Conservation (phyloP, 2,797 vertebrate genomes). For the Mormyrus proboscirostris region DNA sequence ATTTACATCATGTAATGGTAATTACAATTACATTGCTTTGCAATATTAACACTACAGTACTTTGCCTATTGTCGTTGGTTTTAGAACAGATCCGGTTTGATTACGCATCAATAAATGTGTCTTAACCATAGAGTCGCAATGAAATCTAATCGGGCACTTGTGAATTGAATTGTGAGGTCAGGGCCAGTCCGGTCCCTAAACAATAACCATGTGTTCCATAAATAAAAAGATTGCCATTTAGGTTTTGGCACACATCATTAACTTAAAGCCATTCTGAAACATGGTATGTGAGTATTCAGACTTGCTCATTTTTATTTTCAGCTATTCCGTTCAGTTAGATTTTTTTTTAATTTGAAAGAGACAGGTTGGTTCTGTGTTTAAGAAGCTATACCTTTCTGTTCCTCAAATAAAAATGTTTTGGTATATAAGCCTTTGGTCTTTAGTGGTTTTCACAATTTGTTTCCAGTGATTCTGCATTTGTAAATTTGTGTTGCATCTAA, state of each 20-base stretch:
- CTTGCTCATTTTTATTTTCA: neutral
- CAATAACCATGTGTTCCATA: neutral
- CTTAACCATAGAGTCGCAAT: neutral
- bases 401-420: neutral
- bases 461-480: no score
- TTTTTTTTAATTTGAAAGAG: neutral
- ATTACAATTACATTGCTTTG: neutral
- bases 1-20: neutral
- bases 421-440: no score
- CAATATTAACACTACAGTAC: neutral
- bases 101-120: neutral
- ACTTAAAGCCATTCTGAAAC: neutral
- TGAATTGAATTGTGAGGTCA: neutral
- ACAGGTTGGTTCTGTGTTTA: neutral
- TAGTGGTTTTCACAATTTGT: no score
- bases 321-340: neutral
- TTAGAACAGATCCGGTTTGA: neutral
- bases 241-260: neutral
- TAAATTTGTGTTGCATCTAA: no score
- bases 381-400: neutral
- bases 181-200: neutral
- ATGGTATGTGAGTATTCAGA: neutral
- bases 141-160: neutral
- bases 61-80: neutral
- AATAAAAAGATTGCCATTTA: neutral